Percentiles rank a stretch among this genome's conserved stretches.
Evolutionary conservation across 1,140 invertebrate species (phyloP).

Genomic region (Drosophila sproati): DNA sequence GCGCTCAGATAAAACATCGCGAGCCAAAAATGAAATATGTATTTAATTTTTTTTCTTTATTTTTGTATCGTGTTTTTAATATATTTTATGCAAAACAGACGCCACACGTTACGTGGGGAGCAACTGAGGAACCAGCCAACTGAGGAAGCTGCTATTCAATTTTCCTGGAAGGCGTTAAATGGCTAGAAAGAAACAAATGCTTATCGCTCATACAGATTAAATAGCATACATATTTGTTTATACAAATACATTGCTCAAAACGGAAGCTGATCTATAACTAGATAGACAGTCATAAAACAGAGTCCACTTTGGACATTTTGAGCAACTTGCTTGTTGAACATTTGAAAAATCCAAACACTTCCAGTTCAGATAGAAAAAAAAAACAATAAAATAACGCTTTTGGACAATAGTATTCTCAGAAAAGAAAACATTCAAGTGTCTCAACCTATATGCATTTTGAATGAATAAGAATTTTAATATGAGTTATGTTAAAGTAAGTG

Average conservation of each 20-base stretch:
- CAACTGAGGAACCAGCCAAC: conserved; percentile 18
- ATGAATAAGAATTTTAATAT: no score
- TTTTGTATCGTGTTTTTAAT: conserved; percentile 29
- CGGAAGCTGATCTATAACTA: neutral
- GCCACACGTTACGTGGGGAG: conserved; percentile 21
- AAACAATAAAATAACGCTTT: no score
- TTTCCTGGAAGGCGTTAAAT: conserved; percentile 55
- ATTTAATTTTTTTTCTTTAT: conserved; percentile 30
- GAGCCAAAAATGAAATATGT: conserved; percentile 63
- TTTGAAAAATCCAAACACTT: neutral
- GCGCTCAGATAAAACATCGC: conserved; percentile 44
- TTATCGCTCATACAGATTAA: conserved; percentile 12
- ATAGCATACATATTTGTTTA: neutral
- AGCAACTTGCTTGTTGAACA: neutral
- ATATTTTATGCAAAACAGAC: conserved; percentile 54
- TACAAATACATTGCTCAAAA: neutral
- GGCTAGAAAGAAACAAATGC: conserved; percentile 42
- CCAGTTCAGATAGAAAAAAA: neutral
- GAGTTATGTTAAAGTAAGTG: no score
- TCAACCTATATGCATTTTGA: no score
- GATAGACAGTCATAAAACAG: neutral
- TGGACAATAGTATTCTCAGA: no score
- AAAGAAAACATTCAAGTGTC: no score
- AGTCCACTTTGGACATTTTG: no score
- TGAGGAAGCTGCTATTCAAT: conserved; percentile 39